These are phyloP conservation scores for Linnaemya vulpina DNA, from an alignment of 2,888 invertebrate genomes.

Conservation along the genomic window DNA sequence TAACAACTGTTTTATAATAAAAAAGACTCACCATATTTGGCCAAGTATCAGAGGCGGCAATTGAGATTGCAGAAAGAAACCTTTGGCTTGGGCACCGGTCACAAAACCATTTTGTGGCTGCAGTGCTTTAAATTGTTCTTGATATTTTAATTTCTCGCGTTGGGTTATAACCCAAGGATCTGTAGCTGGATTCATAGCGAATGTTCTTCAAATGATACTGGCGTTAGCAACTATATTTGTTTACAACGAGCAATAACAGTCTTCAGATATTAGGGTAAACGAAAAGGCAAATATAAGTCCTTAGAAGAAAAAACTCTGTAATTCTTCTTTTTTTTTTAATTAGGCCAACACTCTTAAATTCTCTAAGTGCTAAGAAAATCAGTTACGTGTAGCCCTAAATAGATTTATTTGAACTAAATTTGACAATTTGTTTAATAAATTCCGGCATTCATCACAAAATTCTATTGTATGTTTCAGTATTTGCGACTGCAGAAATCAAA, in stretches of 20 bases:
- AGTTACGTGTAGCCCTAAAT: constrained; percentile 40
- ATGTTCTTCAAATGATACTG: constrained; percentile 36
- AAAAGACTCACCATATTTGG: constrained; percentile 94
- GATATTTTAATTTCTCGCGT: constrained; percentile 93
- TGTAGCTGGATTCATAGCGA: constrained; percentile 82
- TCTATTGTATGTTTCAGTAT: constrained; percentile 23
- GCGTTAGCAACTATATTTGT: constrained; percentile 30
- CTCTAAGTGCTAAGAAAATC: constrained; percentile 7
- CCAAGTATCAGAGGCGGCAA: constrained; percentile 94
- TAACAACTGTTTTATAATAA: not conserved
- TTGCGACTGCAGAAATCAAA: not conserved
- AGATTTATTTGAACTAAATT: constrained; percentile 31
- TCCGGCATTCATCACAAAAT: constrained; percentile 18
- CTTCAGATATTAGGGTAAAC: not conserved
- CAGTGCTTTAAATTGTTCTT: constrained; percentile 94
- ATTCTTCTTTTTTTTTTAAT: constrained; percentile 24
- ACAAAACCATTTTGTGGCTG: constrained; percentile 94
- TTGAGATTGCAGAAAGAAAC: constrained; percentile 95
- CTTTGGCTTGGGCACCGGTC: constrained; percentile 96
- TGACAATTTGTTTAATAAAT: constrained; percentile 50
- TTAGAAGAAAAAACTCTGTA: not conserved
- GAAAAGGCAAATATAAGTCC: constrained; percentile 4
- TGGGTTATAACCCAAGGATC: constrained; percentile 96
- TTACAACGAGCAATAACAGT: constrained; percentile 8
- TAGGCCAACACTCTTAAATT: constrained; percentile 61